Evolutionary conservation across 2,888 invertebrate genomes (phyloP), one percentile per base, ranked within the genome.

Genomic region (Seira musarum): DNA sequence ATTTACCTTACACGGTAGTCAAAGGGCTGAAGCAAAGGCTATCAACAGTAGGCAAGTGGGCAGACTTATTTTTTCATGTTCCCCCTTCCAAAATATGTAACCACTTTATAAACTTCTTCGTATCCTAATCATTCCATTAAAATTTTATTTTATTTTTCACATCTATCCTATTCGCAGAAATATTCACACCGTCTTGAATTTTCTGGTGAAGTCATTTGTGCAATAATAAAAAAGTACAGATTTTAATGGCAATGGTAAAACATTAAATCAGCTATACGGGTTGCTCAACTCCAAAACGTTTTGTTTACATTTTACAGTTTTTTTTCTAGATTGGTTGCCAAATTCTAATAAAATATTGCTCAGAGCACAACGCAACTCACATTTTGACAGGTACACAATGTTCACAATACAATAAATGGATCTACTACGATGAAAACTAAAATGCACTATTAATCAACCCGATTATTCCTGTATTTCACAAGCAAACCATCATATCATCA

Each of bases 1-100:
- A 72, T 71, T 78, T 78, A 67, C 78, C 78, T 78, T 78, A 78
- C 78, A 78, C 78, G 78, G 78, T 78, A 78, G 78, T 78, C 67
- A 78, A 78, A 78, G 78, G 78, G 78, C 67, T 78, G 78, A 53
- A 66, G n/a, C 69, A 69, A 57, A 66, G 71, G 46, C 30, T 77
- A 57, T 77, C 53, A 53, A 35, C 25, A 53, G 67, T 66, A 57
- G 24, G 72, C 30, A 72, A 66, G 78, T 78, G 78, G 78, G 78
- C 72, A 78, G 71, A 72, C 78, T 77, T 75, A 57, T 60, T 68
- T 13, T 53, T 3, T 2, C 53, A 13, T 53, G 53, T 53, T 53
- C 13, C 53, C 15, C 53, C 53, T 53, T 15, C 2, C 53, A 53
- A 53, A 40, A 40, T 40, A 30, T 53, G 53, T 53, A 53, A 53